A percentile compares a stretch with the other conserved stretches of the same genome.
These are phyloP conservation scores for Tachina fera DNA, from an alignment of 2,888 invertebrate species.

Conservation along the genomic window DNA sequence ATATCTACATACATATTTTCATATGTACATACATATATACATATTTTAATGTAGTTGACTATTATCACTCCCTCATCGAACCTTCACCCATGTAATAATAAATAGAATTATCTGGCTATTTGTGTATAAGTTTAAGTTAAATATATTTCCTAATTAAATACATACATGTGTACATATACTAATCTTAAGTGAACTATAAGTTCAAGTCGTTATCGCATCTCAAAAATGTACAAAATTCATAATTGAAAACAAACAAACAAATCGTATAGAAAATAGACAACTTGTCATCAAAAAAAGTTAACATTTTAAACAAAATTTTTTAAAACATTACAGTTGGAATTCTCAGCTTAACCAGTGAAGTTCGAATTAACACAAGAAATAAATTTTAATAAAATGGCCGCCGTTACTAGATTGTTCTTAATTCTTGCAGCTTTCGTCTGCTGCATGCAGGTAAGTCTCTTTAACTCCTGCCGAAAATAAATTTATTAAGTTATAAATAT, in stretches of 20 bases:
- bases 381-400: constrained; percentile 61
- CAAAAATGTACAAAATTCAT: constrained; percentile 13
- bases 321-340: constrained; percentile 47
- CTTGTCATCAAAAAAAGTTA: constrained; percentile 26
- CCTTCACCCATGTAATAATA: neutral
- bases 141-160: neutral
- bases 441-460: constrained; percentile 68
- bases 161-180: neutral
- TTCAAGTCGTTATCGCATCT: constrained; percentile 56
- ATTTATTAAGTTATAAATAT: neutral
- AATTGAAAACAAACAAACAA: constrained; percentile 9
- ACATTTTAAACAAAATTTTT: constrained; percentile 49
- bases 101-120: neutral
- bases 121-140: neutral
- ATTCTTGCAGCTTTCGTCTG: constrained; percentile 67
- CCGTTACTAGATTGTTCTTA: constrained; percentile 60
- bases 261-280: constrained; percentile 1
- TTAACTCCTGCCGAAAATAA: neutral
- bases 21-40: no score
- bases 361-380: constrained; percentile 34
- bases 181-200: constrained; percentile 43
- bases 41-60: neutral
- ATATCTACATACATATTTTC: no score
- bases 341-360: constrained; percentile 55
- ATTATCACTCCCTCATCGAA: constrained; percentile 17